These are phyloP conservation scores for Zoanthus solanderi DNA, from an alignment of 92 coral and sea anemone species.

Conservation along the genomic window DNA sequence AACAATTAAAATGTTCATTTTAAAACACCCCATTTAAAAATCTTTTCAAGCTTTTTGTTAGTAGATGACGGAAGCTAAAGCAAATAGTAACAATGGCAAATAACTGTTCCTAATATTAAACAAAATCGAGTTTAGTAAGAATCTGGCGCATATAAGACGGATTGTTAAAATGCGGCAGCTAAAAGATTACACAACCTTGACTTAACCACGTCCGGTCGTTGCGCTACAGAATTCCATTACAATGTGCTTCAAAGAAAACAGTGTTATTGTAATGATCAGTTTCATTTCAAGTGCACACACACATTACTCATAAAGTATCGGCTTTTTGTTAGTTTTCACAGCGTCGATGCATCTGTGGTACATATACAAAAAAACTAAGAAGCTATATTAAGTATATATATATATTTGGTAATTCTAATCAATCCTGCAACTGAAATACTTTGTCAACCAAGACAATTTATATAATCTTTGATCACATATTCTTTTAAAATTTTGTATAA, in stretches of 20 bases:
- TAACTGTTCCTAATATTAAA: too few species aligned
- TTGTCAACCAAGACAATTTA: not conserved
- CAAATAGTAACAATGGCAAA: too few species aligned
- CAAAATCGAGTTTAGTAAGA: too few species aligned
- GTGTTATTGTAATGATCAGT: conserved; percentile 25
- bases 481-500: not conserved
- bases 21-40: too few species aligned
- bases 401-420: too few species aligned
- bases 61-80: too few species aligned
- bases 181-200: not conserved
- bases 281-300: conserved; percentile 32
- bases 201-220: not conserved
- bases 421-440: too few species aligned
- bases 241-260: conserved; percentile 7
- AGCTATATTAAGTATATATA: not conserved
- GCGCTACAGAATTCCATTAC: not conserved
- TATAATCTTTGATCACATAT: not conserved
- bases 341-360: not conserved
- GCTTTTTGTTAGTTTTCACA: not conserved
- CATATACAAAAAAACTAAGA: not conserved
- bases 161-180: too few species aligned
- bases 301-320: not conserved
- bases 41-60: too few species aligned
- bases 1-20: too few species aligned
- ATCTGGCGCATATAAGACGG: too few species aligned